phyloP scores from a whole-genome alignment of 2,888 invertebrate species.

The Hydropsyche betteni region DNA sequence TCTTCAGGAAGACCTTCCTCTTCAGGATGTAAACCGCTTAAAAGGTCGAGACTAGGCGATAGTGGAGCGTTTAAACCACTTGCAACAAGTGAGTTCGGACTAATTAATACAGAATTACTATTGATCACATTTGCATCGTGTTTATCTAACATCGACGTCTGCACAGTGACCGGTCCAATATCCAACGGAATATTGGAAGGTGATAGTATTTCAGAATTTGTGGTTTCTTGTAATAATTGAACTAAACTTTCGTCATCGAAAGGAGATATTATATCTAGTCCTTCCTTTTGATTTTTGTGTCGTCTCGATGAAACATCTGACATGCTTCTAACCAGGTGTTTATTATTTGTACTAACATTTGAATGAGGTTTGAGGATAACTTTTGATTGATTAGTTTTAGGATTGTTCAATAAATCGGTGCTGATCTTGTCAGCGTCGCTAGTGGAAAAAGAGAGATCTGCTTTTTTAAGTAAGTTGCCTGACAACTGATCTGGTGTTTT shows the following conservation, averaged over 20 bases:
- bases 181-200: slow-evolving; percentile 20
- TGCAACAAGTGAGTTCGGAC: slow-evolving; percentile 61
- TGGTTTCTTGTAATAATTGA: slow-evolving; percentile 63
- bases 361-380: slow-evolving; percentile 45
- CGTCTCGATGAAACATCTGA: slow-evolving; percentile 51
- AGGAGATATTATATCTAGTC: slow-evolving; percentile 62
- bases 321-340: slow-evolving; percentile 25
- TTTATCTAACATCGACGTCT: slow-evolving; percentile 14
- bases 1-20: slow-evolving; percentile 75
- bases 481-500: slow-evolving; percentile 38
- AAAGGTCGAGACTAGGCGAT: slow-evolving; percentile 68
- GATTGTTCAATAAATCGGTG: neutral
- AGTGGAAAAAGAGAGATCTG: slow-evolving; percentile 53
- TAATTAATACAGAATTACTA: slow-evolving; percentile 51
- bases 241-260: slow-evolving; percentile 64
- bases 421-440: slow-evolving; percentile 50
- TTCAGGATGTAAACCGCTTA: slow-evolving; percentile 71
- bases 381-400: slow-evolving; percentile 5
- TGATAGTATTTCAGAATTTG: slow-evolving; percentile 51
- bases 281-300: slow-evolving; percentile 58
- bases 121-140: slow-evolving; percentile 52
- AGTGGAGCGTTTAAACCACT: slow-evolving; percentile 66
- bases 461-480: slow-evolving; percentile 50
- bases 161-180: slow-evolving; percentile 21
- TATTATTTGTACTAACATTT: slow-evolving; percentile 36